These are phyloP conservation scores for Danionella dracula DNA, from an alignment of 2,797 vertebrate species.

Conservation along the genomic window DNA sequence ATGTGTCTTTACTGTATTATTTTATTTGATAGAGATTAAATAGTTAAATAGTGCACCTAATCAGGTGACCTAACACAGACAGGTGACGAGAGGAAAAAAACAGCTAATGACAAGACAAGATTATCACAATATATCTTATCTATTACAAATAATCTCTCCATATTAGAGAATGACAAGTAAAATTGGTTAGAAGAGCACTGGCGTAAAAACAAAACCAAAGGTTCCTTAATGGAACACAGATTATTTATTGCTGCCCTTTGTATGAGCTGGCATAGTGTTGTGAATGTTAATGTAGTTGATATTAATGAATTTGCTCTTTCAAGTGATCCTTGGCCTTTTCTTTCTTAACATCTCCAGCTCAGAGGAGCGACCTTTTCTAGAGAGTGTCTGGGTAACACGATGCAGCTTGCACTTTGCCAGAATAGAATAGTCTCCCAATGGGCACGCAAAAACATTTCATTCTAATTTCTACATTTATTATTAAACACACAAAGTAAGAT, in stretches of 20 bases:
- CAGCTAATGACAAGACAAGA: too few species aligned
- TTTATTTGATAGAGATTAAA: too few species aligned
- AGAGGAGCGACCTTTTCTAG: constrained; percentile 5
- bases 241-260: neutral
- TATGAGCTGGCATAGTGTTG: neutral
- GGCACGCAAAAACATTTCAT: neutral
- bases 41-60: too few species aligned
- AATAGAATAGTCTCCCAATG: neutral
- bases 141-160: too few species aligned
- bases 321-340: constrained; percentile 12
- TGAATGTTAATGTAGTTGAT: neutral
- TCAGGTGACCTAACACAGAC: too few species aligned
- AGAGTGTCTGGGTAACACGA: neutral
- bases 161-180: too few species aligned
- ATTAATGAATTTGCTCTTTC: constrained; percentile 10
- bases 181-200: too few species aligned
- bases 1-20: too few species aligned
- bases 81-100: too few species aligned
- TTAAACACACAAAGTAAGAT: neutral
- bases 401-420: neutral
- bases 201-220: neutral
- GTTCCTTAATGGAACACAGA: neutral
- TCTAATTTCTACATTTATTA: neutral
- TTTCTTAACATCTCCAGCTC: neutral
- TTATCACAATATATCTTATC: too few species aligned